Base-by-base conservation (phyloP, 2,888 invertebrate genomes). In the Lypha dubia region DNA sequence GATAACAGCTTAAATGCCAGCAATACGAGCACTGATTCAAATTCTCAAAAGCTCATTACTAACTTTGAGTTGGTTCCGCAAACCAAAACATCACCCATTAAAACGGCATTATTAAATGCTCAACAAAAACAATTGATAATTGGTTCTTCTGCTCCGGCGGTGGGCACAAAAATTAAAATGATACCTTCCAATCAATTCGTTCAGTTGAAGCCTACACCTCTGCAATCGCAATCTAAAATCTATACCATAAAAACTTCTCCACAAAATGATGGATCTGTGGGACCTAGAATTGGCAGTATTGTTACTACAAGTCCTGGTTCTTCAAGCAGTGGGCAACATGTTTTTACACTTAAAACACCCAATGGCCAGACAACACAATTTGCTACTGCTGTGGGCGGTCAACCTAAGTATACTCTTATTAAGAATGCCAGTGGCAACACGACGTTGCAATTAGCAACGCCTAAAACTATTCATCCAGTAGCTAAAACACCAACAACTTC, bases 121-220 rank as follows among this genome's bases (percentile, higher is more conserved):
- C 83, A 86, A 17, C 85, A 84, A 65, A 88, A 87, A 56, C 85
- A 85, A 35, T 17, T 79, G 32, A 63, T 87, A n/a, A 76, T 83
- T 17, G 75, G 82, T 41, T 75, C 83, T 24, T 79, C 84, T 35
- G 82, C 88, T 4, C 76, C 88, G 0, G 70, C 87, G 5, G 65
- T 88, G 11, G 89, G 89, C 6, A 88, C 90, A 17, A 92, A 92
- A 85, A 91, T 92, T 20, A 92, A 92, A 89, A 90, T 92, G 90
- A 90, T 92, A 82, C 91, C 92, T 0, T 87, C 91, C 6, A 92
- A 89, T 85, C 92, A 92, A 83, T 91, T 92, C 86, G 89, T 92
- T 1, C 92, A 92, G 56, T 80, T 92, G 0, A 92, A 92, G 79
- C 88, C 91, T 5, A 88, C 89, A 13, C 35, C 81, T 3, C 32